Conservation (phyloP, 2,113 vertebrate species). For the Oceanodroma tethys region DNA sequence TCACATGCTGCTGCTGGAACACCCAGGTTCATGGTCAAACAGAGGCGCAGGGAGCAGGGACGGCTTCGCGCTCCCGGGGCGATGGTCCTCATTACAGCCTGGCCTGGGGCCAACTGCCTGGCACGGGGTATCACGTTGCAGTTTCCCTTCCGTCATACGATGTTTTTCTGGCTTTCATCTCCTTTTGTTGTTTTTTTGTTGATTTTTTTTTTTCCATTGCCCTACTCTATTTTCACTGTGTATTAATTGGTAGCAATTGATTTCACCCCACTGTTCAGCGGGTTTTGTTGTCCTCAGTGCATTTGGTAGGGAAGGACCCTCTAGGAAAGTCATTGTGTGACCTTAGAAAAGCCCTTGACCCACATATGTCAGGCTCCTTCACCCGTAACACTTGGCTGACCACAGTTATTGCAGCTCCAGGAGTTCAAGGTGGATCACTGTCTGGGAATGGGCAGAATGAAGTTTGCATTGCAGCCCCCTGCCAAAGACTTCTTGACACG, state of each 20-base stretch:
- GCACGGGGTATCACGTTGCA: fast-evolving
- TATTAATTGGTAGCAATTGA: not conserved
- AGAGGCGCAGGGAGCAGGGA: not conserved
- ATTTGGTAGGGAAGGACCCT: not conserved
- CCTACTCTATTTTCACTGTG: not conserved
- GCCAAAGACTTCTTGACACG: not conserved
- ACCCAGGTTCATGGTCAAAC: not conserved
- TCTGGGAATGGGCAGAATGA: not conserved
- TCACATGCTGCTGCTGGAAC: conserved; percentile 26
- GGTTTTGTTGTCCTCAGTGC: not conserved
- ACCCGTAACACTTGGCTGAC: not conserved
- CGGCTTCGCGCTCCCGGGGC: fast-evolving
- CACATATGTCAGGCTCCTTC: not conserved
- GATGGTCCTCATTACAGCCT: not conserved
- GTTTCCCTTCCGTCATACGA: not conserved
- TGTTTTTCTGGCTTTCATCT: not conserved
- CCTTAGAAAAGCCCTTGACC: not conserved
- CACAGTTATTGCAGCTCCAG: not conserved
- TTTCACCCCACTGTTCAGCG: not conserved
- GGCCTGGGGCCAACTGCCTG: not conserved
- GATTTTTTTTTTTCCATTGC: too few species aligned
- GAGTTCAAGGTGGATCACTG: not conserved
- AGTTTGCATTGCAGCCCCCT: not conserved
- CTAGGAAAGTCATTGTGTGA: not conserved
- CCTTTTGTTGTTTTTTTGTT: not conserved